Evolutionary conservation across 2,797 vertebrate species (phyloP), one percentile per base, ranked within the genome.

Genomic region (Argyrosomus regius): DNA sequence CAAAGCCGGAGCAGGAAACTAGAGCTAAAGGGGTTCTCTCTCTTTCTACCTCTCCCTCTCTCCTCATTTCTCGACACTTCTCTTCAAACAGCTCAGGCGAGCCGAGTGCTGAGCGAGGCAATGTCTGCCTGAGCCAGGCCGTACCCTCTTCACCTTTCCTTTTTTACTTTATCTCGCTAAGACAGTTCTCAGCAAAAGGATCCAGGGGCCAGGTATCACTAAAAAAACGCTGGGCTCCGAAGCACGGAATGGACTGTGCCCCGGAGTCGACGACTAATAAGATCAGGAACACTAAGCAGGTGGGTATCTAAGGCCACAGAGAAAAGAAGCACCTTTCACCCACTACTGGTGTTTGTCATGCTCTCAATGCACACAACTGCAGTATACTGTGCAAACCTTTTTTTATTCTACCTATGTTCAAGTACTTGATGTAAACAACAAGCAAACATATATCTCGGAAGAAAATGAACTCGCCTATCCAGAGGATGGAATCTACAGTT

Each of bases 371-470:
- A 81, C 85, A 85, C 61, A 67, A 59, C 49, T 79, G 80, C 85
- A 84, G 78, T 73, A 78, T 46, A 83, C 86, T 87, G 80, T 89
- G 89, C 88, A 91, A 79, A 84, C 84, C 81, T 75, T 39, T 39
- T 39, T 8, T 77, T 79, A 78, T 64, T 82, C 80, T 75, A 89
- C 63, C 62, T 90, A 92, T 82, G 75, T 97, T 97, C 96, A 97
- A 97, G 97, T 96, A 97, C 95, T 94, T 93, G 91, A 94, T 94
- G 95, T 96, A 96, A 97, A 97, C 96, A 89, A 90, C n/a, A 72
- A 89, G 88, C 86, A 72, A 89, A 91, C 68, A 63, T 67, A 83
- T 54, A 81, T 83, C 81, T 90, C 71, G 78, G 91, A 89, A 89
- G 80, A 87, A 88, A 91, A 88, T 61, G 20, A 88, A 87, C 83